Base-by-base conservation (phyloP, 2,113 vertebrate species). In the Pao palembangensis region DNA sequence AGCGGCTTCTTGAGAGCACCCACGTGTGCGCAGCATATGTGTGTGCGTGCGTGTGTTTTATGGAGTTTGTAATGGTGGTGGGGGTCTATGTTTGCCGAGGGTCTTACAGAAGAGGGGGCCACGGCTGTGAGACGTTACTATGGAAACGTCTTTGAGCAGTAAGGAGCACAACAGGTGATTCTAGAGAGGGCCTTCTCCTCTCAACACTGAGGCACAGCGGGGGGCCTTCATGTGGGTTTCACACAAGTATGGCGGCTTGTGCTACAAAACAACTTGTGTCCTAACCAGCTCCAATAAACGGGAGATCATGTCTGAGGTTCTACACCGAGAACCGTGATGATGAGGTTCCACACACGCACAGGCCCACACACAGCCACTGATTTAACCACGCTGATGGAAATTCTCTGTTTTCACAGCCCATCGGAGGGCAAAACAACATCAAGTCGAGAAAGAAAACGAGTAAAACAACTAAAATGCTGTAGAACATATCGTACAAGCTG, bases 151-250 rank as follows among this genome's bases (percentile, higher is more conserved):
- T 86, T 88, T 82, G 85, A 81, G 80, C 76, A 75, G 71, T 63
- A 82, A 81, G 83, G 73, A 84, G 85, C 71, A 82, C 89, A 90
- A 90, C 88, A 88, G 88, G 87, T 90, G 83, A 86, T 86, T 89
- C 72, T 80, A 73, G 73, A 43, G 75, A 61, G 61, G 72, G 78
- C 54, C 68, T 59, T 74, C 62, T 76, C 34, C 31, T 65, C 79
- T 82, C 73, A 44, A 57, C 70, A 49, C 47, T 60, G 75, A 71
- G 66, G 56, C n/a, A 25, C 82, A 1, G 53, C 76, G 75, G 74
- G 84, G 64, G 84, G 78, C 75, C 73, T 48, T 28, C n/a, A 53
- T 56, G 58, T 48, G 63, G 57, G 21, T 48, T 69, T 68, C 47
- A 75, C 58, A 57, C 42, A 66, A 66, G 62, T 55, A 47, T 34